Conservation (phyloP, 2,113 vertebrate species). For the Antechinus stuartii region DNA sequence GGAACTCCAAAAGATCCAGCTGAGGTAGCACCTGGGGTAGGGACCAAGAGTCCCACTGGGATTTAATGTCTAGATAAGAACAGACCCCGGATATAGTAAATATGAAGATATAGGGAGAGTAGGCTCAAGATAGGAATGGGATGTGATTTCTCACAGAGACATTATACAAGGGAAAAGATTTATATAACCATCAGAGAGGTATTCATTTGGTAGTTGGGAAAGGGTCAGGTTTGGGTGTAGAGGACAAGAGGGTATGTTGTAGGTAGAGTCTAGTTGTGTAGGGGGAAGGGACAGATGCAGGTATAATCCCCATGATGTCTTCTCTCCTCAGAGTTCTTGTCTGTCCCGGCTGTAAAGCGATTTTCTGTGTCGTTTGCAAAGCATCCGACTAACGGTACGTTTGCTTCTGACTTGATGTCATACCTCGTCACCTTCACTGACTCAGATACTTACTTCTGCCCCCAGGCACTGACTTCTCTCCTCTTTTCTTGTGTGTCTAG, state of each 20-base stretch:
- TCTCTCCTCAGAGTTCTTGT: slow-evolving; percentile 99
- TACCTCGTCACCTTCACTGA: slow-evolving; percentile 61
- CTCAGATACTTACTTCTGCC: slow-evolving; percentile 70
- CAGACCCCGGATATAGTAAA: slow-evolving; percentile 50
- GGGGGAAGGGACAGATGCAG: slow-evolving; percentile 68
- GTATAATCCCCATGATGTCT: slow-evolving; percentile 89
- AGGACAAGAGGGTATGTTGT: slow-evolving; percentile 1
- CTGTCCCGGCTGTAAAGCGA: slow-evolving; percentile 99
- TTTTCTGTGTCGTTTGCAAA: slow-evolving; percentile 99
- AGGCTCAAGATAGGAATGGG: slow-evolving; percentile 18
- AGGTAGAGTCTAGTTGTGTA: slow-evolving; percentile 64
- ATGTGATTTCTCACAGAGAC: slow-evolving; percentile 21
- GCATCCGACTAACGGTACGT: slow-evolving; percentile 99
- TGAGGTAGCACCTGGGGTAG: slow-evolving; percentile 43
- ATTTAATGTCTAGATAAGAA: slow-evolving; percentile 33
- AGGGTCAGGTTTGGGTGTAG: slow-evolving; percentile 34
- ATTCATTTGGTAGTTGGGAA: slow-evolving; percentile 12
- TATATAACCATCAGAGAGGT: neutral
- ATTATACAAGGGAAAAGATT: slow-evolving; percentile 40
- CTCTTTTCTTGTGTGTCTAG: slow-evolving; percentile 66
- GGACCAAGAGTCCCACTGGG: slow-evolving; percentile 24
- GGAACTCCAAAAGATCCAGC: slow-evolving; percentile 33
- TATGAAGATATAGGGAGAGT: slow-evolving; percentile 43
- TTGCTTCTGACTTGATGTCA: slow-evolving; percentile 92
- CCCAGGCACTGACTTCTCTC: slow-evolving; percentile 67